Base-by-base conservation (phyloP, 1,140 invertebrate species). In the Diachasma alloeum region DNA sequence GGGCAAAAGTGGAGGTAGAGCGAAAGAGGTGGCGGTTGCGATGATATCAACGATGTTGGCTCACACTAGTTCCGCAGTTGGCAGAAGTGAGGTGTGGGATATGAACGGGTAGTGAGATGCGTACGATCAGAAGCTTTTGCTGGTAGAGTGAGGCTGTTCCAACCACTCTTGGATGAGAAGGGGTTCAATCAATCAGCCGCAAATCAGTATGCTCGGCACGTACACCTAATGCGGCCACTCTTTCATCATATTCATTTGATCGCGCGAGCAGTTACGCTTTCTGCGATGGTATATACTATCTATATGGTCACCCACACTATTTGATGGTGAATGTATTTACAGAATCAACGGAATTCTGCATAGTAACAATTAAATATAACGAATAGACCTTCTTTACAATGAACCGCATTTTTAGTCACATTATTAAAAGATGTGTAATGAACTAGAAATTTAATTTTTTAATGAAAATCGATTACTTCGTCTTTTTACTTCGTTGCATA, bases 231-330 rank as follows among this genome's bases (percentile, higher is more conserved):
- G 86, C 88, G 82, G 81, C 85, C 86, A 89, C 88, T 89, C 88
- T 90, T 90, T 89, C 87, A 89, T 90, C 87, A 87, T 88, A 89
- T 89, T 88, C 88, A 88, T 90, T 88, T 85, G 86, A 89, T 88
- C 87, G 81, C 83, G 78, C 83, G 75, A 39, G 36, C 46, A 67
- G 63, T 70, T 66, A 67, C 68, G 63, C 75, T 42, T 67, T 66
- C 70, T 17, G n/a, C 13, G 42, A 67, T 42, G 9, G 67, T 66
- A 19, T 74, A 59, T 69, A 68, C 46, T 37, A 2, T 72, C 53
- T 42, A 36, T 56, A 63, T 69, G 53, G 17, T 72, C 39, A 69
- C 67, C 69, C 31, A 72, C 42, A 72, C 22, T 48, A 71, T 71
- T 48, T 71, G 5, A 37, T 37, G 31, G 10, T 9, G 11, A 36